A percentile compares a stretch with the other conserved stretches of the same genome.
These are phyloP conservation scores for Hippocampus comes DNA, from an alignment of 2,113 vertebrate species.

Conservation along the genomic window DNA sequence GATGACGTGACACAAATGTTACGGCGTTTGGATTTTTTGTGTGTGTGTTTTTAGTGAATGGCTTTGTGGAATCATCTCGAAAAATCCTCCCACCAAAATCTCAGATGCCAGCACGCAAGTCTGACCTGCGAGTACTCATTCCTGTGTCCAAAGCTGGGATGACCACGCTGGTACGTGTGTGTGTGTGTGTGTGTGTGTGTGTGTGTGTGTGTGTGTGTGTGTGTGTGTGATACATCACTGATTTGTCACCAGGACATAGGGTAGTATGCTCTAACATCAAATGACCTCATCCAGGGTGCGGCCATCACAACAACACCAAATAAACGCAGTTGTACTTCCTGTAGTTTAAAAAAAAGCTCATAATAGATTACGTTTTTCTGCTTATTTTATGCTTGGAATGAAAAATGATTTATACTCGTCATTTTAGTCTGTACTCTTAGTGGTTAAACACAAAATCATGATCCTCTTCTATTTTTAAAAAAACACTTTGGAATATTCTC, in stretches of 20 bases:
- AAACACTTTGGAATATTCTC: background rate
- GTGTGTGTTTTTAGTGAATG: constrained; percentile 76
- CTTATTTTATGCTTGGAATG: background rate
- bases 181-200: constrained; percentile 21
- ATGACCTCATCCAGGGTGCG: constrained; percentile 81
- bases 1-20: background rate
- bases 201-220: constrained; percentile 22
- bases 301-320: constrained; percentile 65
- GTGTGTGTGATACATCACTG: constrained; percentile 23
- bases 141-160: constrained; percentile 90
- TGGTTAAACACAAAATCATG: background rate
- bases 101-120: constrained; percentile 79
- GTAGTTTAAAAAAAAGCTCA: background rate
- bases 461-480: background rate
- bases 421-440: background rate
- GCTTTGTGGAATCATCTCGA: constrained; percentile 79
- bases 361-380: background rate
- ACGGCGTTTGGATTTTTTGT: background rate
- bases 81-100: constrained; percentile 86
- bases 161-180: constrained; percentile 80
- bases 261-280: constrained; percentile 38
- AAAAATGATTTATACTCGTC: background rate
- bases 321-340: constrained; percentile 34
- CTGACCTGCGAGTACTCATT: constrained; percentile 90
- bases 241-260: background rate